Conservation (phyloP, 2,113 vertebrate species). For the Xiphorhynchus elegans region DNA sequence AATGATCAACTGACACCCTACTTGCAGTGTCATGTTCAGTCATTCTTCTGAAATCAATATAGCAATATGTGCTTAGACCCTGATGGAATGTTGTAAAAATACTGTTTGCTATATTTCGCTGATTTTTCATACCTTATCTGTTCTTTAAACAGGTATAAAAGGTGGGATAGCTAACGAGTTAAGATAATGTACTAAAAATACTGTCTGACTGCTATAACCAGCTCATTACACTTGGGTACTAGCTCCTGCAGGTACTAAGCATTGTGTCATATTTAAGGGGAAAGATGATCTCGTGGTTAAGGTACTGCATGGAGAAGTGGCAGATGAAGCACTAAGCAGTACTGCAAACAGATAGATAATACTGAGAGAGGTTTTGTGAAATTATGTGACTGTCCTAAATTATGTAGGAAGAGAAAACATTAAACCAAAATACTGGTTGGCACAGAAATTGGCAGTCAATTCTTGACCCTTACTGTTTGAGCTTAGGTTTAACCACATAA, state of each 20-base stretch:
- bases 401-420: not conserved
- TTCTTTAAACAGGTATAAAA: not conserved
- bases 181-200: not conserved
- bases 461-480: not conserved
- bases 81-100: not conserved
- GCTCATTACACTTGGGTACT: not conserved
- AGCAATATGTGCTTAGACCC: not conserved
- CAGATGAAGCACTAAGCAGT: not conserved
- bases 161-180: not conserved
- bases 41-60: not conserved
- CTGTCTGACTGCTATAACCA: not conserved
- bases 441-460: not conserved
- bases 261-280: not conserved
- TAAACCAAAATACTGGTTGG: not conserved
- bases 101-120: not conserved
- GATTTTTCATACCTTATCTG: not conserved
- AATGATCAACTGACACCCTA: not conserved
- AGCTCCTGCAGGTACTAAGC: not conserved
- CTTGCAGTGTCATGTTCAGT: not conserved
- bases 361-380: not conserved
- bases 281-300: not conserved
- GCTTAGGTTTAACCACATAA: not conserved
- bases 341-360: constrained; percentile 19
- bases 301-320: not conserved
- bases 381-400: not conserved